These are phyloP conservation scores for Istiophorus platypterus DNA, from an alignment of 2,113 vertebrate genomes.

Conservation along the genomic window DNA sequence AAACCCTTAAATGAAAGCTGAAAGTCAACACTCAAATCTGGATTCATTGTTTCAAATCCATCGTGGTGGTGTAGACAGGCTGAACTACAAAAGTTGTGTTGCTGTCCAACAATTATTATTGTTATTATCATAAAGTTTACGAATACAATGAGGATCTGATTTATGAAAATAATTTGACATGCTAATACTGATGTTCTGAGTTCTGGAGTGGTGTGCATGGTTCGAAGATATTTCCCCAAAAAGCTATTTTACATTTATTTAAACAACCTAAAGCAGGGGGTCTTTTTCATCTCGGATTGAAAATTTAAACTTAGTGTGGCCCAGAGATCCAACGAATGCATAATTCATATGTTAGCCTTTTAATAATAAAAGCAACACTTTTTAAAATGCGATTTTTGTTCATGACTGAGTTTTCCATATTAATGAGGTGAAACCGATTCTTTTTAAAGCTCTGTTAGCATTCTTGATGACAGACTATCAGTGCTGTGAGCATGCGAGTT, in stretches of 20 bases:
- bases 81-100: too few relatives aligned
- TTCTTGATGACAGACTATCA: too few relatives aligned
- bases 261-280: neutral
- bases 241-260: neutral
- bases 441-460: too few relatives aligned
- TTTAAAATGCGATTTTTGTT: neutral
- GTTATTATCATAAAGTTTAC: too few relatives aligned
- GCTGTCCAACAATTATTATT: too few relatives aligned
- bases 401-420: neutral
- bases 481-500: too few relatives aligned
- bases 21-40: too few relatives aligned
- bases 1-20: too few relatives aligned
- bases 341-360: neutral
- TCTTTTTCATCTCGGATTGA: neutral
- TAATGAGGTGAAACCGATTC: neutral
- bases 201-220: neutral
- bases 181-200: neutral
- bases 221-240: neutral
- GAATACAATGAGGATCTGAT: neutral
- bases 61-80: too few relatives aligned
- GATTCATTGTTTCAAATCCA: too few relatives aligned
- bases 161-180: neutral
- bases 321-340: neutral
- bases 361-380: neutral
- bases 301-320: neutral